Evolutionary conservation across 2,888 invertebrate species (phyloP).

Genomic region (Drosophila antonietae): DNA sequence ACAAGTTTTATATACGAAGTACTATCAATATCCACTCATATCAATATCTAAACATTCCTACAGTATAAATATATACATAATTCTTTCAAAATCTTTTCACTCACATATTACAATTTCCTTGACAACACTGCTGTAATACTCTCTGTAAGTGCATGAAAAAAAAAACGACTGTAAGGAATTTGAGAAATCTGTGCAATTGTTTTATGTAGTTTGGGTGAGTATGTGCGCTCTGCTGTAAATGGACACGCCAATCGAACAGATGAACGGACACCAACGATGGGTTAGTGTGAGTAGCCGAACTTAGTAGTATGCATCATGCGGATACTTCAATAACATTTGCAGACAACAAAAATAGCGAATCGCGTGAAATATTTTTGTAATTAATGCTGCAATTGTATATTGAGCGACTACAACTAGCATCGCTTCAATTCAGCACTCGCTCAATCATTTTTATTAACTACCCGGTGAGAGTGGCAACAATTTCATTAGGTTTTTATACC

Average conservation of each 20-base stretch:
- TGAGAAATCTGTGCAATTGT: slow-evolving; percentile 55
- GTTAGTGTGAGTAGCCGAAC: not conserved
- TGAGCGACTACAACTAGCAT: not conserved
- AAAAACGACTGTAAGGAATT: slow-evolving; percentile 43
- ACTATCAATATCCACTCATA: not conserved
- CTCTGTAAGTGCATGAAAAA: not conserved
- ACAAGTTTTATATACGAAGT: not conserved
- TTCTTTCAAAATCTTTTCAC: not conserved
- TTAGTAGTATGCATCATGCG: not conserved
- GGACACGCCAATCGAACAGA: slow-evolving; percentile 34
- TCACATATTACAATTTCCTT: not conserved
- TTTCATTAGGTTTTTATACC: slow-evolving; percentile 8
- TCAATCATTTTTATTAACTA: slow-evolving; percentile 22
- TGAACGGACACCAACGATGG: slow-evolving; percentile 1
- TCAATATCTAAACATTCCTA: not conserved
- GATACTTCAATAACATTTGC: slow-evolving; percentile 8
- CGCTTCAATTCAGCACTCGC: slow-evolving; percentile 7
- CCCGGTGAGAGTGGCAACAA: slow-evolving; percentile 6
- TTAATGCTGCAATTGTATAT: slow-evolving; percentile 27
- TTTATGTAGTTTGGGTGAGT: slow-evolving; percentile 27
- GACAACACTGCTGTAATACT: not conserved
- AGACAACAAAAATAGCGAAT: slow-evolving; percentile 16
- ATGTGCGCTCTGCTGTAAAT: slow-evolving; percentile 4
- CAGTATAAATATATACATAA: not conserved
- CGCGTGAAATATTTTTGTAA: slow-evolving; percentile 40